A percentile compares a stretch with the other conserved stretches of the same genome.
These are phyloP conservation scores for Dynastes hyllus DNA, from an alignment of 2,888 invertebrate genomes.

Conservation along the genomic window DNA sequence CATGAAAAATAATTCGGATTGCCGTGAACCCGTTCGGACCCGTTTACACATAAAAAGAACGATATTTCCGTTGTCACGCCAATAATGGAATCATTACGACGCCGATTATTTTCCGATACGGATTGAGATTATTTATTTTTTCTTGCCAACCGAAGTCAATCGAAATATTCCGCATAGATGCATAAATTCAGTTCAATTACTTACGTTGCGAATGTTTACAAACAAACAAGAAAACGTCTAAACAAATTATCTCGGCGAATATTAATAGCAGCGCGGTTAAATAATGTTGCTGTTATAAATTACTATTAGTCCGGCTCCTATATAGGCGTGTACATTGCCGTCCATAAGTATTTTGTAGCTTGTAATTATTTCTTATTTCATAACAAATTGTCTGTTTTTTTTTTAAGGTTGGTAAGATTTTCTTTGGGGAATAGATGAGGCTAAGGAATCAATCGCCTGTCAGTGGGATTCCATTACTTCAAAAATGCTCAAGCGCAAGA, in stretches of 20 bases:
- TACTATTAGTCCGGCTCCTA: not conserved
- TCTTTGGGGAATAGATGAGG: too few relatives aligned
- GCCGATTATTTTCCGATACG: constrained; percentile 23
- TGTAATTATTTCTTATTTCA: too few relatives aligned
- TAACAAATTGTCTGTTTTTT: too few relatives aligned
- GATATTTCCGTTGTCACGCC: constrained; percentile 32
- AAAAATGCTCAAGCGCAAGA: too few relatives aligned
- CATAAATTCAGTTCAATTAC: constrained; percentile 7
- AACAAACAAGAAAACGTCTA: constrained; percentile 33
- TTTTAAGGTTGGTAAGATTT: too few relatives aligned
- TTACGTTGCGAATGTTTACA: constrained; percentile 37
- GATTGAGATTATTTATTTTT: constrained; percentile 34
- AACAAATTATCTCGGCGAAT: constrained; percentile 28
- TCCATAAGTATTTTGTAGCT: too few relatives aligned
- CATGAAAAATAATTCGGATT: constrained; percentile 44
- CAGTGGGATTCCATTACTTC: too few relatives aligned
- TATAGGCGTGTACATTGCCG: too few relatives aligned
- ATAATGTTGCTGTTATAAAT: constrained; percentile 36
- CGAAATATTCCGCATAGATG: not conserved
- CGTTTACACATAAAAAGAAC: constrained; percentile 13
- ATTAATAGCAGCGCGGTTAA: constrained; percentile 36
- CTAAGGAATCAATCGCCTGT: too few relatives aligned
- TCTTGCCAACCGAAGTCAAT: not conserved
- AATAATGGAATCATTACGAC: constrained; percentile 31
- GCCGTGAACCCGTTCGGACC: not conserved